Conservation (phyloP, 1,140 invertebrate genomes). For the Geopemphigus sp. region DNA sequence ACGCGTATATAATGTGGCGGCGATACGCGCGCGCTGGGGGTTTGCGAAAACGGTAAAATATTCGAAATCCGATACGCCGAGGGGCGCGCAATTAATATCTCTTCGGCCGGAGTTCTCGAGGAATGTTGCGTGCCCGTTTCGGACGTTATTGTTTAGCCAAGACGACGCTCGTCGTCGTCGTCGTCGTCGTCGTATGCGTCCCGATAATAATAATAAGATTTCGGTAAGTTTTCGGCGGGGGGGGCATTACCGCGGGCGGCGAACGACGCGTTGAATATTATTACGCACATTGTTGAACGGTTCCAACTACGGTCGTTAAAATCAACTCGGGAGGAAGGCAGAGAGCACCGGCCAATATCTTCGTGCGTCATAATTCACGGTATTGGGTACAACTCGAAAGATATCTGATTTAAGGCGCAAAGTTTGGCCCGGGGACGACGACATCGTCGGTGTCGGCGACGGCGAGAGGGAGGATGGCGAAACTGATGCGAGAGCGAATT, state of each 20-base stretch:
- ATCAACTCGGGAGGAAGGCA: background rate
- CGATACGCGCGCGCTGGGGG: too few relatives aligned
- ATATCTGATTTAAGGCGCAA: constrained; percentile 49
- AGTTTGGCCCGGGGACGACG: background rate
- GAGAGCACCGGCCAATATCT: constrained; percentile 23
- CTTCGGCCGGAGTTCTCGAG: background rate
- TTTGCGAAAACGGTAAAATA: too few relatives aligned
- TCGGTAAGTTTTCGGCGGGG: constrained; percentile 2
- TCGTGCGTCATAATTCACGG: constrained; percentile 45
- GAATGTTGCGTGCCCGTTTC: background rate
- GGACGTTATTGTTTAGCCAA: constrained; percentile 16
- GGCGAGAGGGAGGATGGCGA: background rate
- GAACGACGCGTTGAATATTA: constrained; percentile 11
- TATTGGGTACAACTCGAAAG: constrained; percentile 47
- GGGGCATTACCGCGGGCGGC: background rate
- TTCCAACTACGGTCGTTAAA: constrained; percentile 41
- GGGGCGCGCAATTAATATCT: too few relatives aligned
- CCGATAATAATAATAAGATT: background rate
- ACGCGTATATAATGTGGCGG: too few relatives aligned
- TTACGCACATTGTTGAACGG: constrained; percentile 33
- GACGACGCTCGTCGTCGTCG: too few relatives aligned
- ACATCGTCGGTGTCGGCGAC: too few relatives aligned
- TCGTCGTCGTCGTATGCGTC: background rate
- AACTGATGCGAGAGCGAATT: constrained; percentile 41
- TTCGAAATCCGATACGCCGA: too few relatives aligned